Conservation (phyloP, 2,113 vertebrate genomes). For the zebrafish (Danio rerio) region DNA sequence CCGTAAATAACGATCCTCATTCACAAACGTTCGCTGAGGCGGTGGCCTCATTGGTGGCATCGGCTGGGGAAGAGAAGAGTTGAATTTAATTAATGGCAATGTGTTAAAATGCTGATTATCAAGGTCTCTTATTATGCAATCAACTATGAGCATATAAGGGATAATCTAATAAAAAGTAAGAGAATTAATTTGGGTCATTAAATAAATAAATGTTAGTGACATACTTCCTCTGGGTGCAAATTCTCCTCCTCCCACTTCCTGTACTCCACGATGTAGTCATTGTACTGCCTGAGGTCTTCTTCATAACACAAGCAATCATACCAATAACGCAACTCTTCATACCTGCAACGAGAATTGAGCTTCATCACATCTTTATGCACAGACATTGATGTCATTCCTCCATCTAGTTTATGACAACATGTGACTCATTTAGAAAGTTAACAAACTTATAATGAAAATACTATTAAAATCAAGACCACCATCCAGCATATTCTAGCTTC, state of each 20-base stretch:
- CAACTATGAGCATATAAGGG: slow-evolving; percentile 7
- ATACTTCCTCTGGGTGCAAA: slow-evolving; percentile 50
- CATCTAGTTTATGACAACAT: too few relatives aligned
- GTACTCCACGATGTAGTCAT: slow-evolving; percentile 70
- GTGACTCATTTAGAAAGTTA: too few relatives aligned
- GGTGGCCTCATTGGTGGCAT: slow-evolving; percentile 63
- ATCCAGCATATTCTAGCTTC: too few relatives aligned
- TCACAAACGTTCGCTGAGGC: slow-evolving; percentile 83
- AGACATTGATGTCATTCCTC: too few relatives aligned
- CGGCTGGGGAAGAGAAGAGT: neutral
- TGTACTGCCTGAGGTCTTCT: slow-evolving; percentile 76
- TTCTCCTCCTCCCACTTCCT: slow-evolving; percentile 65
- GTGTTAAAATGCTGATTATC: too few relatives aligned
- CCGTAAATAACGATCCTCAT: slow-evolving; percentile 94
- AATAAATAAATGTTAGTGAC: neutral
- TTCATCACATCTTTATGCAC: neutral
- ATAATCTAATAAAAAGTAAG: neutral
- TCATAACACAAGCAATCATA: slow-evolving; percentile 79
- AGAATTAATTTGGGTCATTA: neutral
- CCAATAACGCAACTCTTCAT: slow-evolving; percentile 82
- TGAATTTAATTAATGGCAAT: too few relatives aligned
- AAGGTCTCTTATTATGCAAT: neutral
- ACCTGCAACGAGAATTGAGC: slow-evolving; percentile 62
- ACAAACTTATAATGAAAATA: too few relatives aligned
- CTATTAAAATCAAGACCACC: too few relatives aligned